Conservation (phyloP, 2,113 vertebrate genomes). For the Nerophis ophidion region DNA sequence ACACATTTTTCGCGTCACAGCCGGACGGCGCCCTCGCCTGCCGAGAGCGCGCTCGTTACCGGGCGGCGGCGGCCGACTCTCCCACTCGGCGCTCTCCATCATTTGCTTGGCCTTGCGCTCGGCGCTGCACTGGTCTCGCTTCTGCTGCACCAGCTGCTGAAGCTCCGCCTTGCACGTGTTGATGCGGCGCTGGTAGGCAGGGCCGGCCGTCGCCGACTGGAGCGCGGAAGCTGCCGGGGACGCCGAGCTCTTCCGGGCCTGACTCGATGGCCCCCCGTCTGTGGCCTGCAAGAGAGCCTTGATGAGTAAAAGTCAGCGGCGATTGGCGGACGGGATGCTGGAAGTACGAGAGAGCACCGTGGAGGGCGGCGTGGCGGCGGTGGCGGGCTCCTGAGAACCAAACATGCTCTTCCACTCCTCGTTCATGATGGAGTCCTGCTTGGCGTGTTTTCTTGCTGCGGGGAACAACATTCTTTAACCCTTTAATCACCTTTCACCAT, state of each 20-base stretch:
- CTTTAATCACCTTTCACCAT: too few species aligned
- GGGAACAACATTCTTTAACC: background rate
- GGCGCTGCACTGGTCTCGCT: conserved; percentile 89
- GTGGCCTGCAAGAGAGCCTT: conserved; percentile 61
- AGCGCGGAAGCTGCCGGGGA: conserved; percentile 39
- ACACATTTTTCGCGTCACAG: background rate
- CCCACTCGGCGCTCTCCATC: conserved; percentile 97
- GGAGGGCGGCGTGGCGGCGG: conserved; percentile 51
- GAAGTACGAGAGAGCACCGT: background rate
- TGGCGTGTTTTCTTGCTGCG: conserved; percentile 88
- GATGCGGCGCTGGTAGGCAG: conserved; percentile 83
- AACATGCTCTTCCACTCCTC: conserved; percentile 99
- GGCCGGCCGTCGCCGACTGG: conserved; percentile 72
- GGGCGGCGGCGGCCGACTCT: conserved; percentile 89
- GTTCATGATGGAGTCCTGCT: conserved; percentile 93
- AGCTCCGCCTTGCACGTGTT: conserved; percentile 91
- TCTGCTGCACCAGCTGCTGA: conserved; percentile 93
- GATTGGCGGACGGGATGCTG: background rate
- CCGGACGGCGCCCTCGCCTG: background rate
- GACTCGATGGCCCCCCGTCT: conserved; percentile 70
- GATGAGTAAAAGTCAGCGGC: background rate
- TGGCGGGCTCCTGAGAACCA: conserved; percentile 87
- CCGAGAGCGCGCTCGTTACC: conserved; percentile 62
- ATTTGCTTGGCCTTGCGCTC: conserved; percentile 93
- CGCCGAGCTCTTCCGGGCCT: conserved; percentile 65